Base-by-base conservation (phyloP, 2,888 invertebrate genomes). In the Pogonocherus hispidulus region DNA sequence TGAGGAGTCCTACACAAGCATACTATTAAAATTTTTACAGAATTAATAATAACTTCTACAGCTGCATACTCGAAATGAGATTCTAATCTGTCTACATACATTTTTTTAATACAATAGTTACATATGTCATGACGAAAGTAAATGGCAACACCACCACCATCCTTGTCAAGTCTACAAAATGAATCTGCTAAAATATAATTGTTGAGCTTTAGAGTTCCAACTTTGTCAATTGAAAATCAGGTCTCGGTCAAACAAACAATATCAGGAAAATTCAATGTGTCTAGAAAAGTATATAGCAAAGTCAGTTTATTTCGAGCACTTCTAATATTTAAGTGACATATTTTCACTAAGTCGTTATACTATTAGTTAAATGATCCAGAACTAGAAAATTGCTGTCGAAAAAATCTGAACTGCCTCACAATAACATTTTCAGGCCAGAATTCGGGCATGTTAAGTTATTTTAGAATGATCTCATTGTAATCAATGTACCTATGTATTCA, bases 41-140 rank as follows among this genome's bases (percentile, higher is more conserved):
- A 46, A 46, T 46, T 14, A 18, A 16, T 3, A 18, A 19, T 18
- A 5, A 16, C 9, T 46, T 16, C 14, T 16, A 18, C 18, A n/a
- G 41, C 41, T 18, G 46, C 4, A 19, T 46, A 46, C 18, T 46
- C 46, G 9, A 46, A 46, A 46, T 46, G 46, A 19, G 46, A 46
- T 18, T 46, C 16, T 3, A 46, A 11, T 9, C 9, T 46, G 18
- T 16, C 46, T 3, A 46, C 16, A 46, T 19, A 3, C 18, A 46
- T 16, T 16, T 18, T 2, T 3, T 16, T 46, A 19, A 46, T 18
- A 18, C 9, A 5, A 18, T 18, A 46, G 2, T 46, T 18, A 46
- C 46, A 46, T 5, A 18, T 18, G 18, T 46, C 9, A 3, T 8
- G 3, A 46, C 11, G 14, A 16, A 18, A 9, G 14, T 46, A 46